Evolutionary conservation across 2,113 vertebrate genomes (phyloP), one percentile per base, ranked within the genome.

Genomic region (Solenodon paradoxus): DNA sequence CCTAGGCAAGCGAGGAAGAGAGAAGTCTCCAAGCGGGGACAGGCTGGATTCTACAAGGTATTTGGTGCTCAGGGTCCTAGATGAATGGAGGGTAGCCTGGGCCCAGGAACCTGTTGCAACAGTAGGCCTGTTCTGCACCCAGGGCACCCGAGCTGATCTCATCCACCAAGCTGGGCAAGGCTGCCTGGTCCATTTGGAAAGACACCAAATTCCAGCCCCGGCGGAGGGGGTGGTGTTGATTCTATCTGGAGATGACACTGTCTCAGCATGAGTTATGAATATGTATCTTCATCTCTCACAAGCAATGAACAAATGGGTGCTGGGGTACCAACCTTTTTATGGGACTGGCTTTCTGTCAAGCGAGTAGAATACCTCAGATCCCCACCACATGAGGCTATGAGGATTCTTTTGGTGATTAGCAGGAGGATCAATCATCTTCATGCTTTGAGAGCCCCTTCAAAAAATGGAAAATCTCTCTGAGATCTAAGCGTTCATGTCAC

Each of bases 1-100:
- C n/a, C n/a, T n/a, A n/a, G n/a, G 83, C 71, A 95, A 96, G 94
- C 51, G 74, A 88, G 55, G 93, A 75, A 59, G 88, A 83, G 85
- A 45, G 78, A 42, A 93, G 75, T 26, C 4, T 26, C 22, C 5
- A 71, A 30, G 66, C 80, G 53, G 61, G 4, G 69, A 74, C 2
- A 45, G 77, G 66, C 75, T 35, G n/a, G 22, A 63, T 40, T 38
- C 4, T 55, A 9, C 8, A 32, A 68, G 10, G 19, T 11, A 45
- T 61, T 57, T 57, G 75, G 28, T 42, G 90, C 69, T 91, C 81
- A 17, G 0, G 26, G 0, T 16, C 40, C 89, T 68, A 1, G 74
- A 81, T 68, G 72, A 83, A 69, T 2, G 69, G n/a, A 10, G 11
- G 32, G 47, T 38, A 53, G 49, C 28, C 24, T 55, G 71, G 0